Percentiles rank a stretch among this genome's conserved stretches.
Evolutionary conservation across 2,113 vertebrate genomes (phyloP).

Genomic region (Laticauda laticaudata): DNA sequence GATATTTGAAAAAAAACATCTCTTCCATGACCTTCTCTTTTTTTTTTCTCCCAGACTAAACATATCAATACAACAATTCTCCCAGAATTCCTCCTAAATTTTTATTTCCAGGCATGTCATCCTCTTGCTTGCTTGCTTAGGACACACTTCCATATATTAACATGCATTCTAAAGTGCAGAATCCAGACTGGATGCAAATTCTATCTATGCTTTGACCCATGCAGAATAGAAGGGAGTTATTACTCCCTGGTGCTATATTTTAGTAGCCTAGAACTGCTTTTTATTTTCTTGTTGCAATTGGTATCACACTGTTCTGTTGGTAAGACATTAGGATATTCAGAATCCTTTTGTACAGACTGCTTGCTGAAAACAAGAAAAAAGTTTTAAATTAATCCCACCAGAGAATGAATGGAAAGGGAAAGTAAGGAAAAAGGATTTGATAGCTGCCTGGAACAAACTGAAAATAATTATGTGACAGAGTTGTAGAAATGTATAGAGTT

Average conservation of each 20-base stretch:
- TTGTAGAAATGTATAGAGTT: not conserved
- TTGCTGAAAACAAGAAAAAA: not conserved
- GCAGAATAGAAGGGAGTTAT: not conserved
- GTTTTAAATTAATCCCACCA: not conserved
- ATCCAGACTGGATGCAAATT: not conserved
- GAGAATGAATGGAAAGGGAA: not conserved
- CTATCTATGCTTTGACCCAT: not conserved
- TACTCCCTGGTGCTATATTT: not conserved
- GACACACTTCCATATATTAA: not conserved
- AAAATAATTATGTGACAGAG: not conserved
- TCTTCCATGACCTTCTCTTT: too few species aligned
- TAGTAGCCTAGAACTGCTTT: not conserved
- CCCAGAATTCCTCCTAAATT: not conserved
- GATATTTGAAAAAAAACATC: too few species aligned
- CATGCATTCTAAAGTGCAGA: not conserved
- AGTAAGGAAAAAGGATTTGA: not conserved
- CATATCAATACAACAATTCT: not conserved
- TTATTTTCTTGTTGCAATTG: not conserved
- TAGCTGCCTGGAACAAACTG: not conserved
- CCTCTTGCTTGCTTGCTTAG: not conserved
- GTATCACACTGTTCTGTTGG: not conserved
- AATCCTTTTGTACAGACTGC: not conserved
- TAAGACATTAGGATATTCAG: not conserved
- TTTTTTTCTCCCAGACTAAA: not conserved
- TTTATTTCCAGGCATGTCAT: not conserved